Evolutionary conservation across 2,797 vertebrate species (phyloP), one percentile per base, ranked within the genome.

Genomic region (Clangula hyemalis): DNA sequence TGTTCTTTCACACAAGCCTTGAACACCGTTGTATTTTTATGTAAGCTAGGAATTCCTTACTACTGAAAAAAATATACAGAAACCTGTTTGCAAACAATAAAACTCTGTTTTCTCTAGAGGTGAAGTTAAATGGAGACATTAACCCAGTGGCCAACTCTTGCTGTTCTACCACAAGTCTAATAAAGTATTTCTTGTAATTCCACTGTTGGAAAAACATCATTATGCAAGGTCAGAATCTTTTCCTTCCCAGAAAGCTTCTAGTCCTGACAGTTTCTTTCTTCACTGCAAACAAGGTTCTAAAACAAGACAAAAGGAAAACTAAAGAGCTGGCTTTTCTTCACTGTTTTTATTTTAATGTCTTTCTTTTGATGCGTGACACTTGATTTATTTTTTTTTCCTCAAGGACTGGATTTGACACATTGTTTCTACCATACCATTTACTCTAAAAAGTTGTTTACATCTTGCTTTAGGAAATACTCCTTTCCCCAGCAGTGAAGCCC

Each of bases 401-500:
- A 45, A 43, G 39, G 38, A 27, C 51, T 66, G 32, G 24, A 39
- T 27, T 41, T 65, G 61, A 51, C 24, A 78, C 17, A 27, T 22
- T 66, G 32, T 28, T 47, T 61, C 47, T 53, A 51, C 21, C 36
- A 28, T 14, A 47, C 21, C 2, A 21, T 53, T 93, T 78, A n/a
- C 43, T 69, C 39, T 32, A 15, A 34, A 64, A 74, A 19, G 8
- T 1, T 25, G 60, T 61, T 56, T 38, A 32, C 8, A 24, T 25
- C 80, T 45, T 92, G 20, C 22, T 73, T 43, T 95, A 99, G 98
- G 99, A 99, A 96, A 98, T 99, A 60, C 97, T 99, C 79, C 97
- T 99, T 66, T 99, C 99, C 95, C 98, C 98, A 65, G 98, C 98
- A 92, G 99, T 98, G 98, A 99, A 99, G 87, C 98, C 98, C 74